Percentiles rank a stretch among this genome's conserved stretches.
These are phyloP conservation scores for Diploscapter pachys DNA, from an alignment of 1,140 invertebrate genomes.

Conservation along the genomic window DNA sequence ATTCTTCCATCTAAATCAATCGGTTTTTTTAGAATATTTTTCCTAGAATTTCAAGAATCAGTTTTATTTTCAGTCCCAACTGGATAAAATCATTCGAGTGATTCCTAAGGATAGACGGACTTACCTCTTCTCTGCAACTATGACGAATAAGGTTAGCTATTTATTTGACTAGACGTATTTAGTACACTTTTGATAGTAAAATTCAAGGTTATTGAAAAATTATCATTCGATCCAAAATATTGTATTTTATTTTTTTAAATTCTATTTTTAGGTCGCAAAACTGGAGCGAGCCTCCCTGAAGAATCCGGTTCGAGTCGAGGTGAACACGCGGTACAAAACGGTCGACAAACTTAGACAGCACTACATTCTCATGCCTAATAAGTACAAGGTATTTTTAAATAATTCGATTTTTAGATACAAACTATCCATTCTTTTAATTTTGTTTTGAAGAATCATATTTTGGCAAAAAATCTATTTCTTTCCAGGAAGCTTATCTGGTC, in stretches of 20 bases:
- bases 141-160: slow-evolving; percentile 82
- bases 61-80: slow-evolving; percentile 65
- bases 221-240: not conserved
- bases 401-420: not conserved
- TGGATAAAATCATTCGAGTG: slow-evolving; percentile 89
- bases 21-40: not conserved
- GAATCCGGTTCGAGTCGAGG: slow-evolving; percentile 83
- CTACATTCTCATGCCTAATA: slow-evolving; percentile 91
- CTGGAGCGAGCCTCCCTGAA: slow-evolving; percentile 86
- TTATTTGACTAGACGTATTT: slow-evolving; percentile 10
- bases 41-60: not conserved
- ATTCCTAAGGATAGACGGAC: slow-evolving; percentile 83
- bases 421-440: slow-evolving; percentile 19
- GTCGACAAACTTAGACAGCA: slow-evolving; percentile 92
- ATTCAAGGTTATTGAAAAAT: not conserved
- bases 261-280: slow-evolving; percentile 69
- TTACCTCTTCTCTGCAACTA: slow-evolving; percentile 90
- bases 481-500: slow-evolving; percentile 88
- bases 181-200: not conserved
- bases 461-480: too few species aligned
- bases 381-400: slow-evolving; percentile 75
- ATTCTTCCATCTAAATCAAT: not conserved
- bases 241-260: not conserved
- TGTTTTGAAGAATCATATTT: slow-evolving; percentile 35
- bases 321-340: slow-evolving; percentile 89